These are phyloP conservation scores for Acrobasis repandana DNA, from an alignment of 2,888 invertebrate species.

Conservation along the genomic window DNA sequence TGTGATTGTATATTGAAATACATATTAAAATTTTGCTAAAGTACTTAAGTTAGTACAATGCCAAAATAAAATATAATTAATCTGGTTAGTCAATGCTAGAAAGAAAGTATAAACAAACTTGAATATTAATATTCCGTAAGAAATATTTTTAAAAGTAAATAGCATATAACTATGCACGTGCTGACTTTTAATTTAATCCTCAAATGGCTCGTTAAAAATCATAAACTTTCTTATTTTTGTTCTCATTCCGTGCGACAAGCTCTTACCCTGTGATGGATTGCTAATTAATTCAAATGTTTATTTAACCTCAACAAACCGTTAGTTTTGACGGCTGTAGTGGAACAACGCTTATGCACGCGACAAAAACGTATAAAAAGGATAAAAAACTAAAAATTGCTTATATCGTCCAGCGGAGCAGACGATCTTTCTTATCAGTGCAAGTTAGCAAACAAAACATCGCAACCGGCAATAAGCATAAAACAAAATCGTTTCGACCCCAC, in stretches of 20 bases:
- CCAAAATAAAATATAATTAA: too few species aligned
- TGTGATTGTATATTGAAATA: too few species aligned
- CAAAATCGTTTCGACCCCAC: conserved; percentile 82
- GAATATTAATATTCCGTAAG: neutral
- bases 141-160: neutral
- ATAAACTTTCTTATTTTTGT: conserved; percentile 11
- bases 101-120: too few species aligned
- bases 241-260: conserved; percentile 16
- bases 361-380: conserved; percentile 34
- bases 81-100: too few species aligned
- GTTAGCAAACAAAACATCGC: conserved; percentile 80
- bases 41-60: too few species aligned
- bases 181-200: conserved; percentile 26
- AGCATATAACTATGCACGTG: conserved; percentile 19
- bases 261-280: conserved; percentile 20
- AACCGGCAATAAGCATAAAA: conserved; percentile 81
- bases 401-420: conserved; percentile 60
- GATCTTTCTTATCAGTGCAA: conserved; percentile 77
- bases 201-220: conserved; percentile 18
- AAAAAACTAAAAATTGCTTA: conserved; percentile 32
- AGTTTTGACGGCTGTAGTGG: conserved; percentile 30
- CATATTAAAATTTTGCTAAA: too few species aligned
- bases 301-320: conserved; percentile 20
- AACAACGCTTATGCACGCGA: conserved; percentile 35
- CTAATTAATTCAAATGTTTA: conserved; percentile 23